Base-by-base conservation (phyloP, 1,140 invertebrate species). In the Zophobas morio region DNA sequence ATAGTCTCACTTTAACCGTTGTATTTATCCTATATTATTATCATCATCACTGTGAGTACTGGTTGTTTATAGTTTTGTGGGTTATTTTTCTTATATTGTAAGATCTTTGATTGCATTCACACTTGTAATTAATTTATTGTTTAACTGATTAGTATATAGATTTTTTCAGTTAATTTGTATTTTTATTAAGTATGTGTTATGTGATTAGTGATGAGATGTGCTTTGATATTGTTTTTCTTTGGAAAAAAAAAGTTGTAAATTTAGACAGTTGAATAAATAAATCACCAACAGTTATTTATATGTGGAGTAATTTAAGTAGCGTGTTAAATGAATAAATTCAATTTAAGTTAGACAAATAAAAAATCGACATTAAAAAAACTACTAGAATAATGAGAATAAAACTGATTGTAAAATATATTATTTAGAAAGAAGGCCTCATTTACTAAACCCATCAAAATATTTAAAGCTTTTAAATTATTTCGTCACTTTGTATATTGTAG, bases 41-140 rank as follows among this genome's bases (percentile, higher is more conserved):
- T 66, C 60, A 60, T 37, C 35, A 66, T 66, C 60, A 66, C 60
- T 36, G 60, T 66, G 8, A 66, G 1, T 46, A 66, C 60, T 66
- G 60, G 60, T 66, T 66, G 60, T 66, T 66, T 36, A 40, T 63
- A 63, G 1, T 66, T 66, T 66, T 37, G 60, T 66, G 60, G 60
- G 60, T 66, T 20, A 20, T 20, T 40, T 66, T 39, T 39, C 33
- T 57, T 57, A 57, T 36, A 39, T n/a, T 33, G 20, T 46, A 66
- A 66, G 60, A 32, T 66, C 42, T 37, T 63, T 40, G 6, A 66
- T 66, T 40, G 4, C 8, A 54, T 8, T 57, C 54, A 35, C 2
- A 34, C 35, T 1, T 57, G 37, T 66, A 40, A 40, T 39, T 66
- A 66, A 60, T 66, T 66, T 66, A 66, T 66, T 66, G 20, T 66